Base-by-base conservation (phyloP, 2,113 vertebrate species). In the Orthonyx spaldingii region DNA sequence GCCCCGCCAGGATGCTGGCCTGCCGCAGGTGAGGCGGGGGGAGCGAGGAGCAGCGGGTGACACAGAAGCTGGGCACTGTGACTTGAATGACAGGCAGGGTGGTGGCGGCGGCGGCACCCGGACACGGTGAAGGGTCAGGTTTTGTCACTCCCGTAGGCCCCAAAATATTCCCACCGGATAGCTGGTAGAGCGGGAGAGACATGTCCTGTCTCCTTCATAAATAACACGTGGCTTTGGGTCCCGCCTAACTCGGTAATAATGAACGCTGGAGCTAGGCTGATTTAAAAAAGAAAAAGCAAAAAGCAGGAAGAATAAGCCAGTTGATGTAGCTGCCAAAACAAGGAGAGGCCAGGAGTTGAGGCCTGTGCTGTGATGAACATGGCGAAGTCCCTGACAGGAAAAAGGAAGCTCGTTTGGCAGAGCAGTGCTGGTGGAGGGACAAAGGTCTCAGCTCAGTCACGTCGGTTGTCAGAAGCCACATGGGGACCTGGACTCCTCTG, bases 321-420 rank as follows among this genome's bases (percentile, higher is more conserved):
- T 50, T 50, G 66, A 65, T 65, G 85, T 4, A 46, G 35, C 52
- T 7, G 5, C 57, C 20, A n/a, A 69, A 87, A 41, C 0, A 9
- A 35, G 44, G 46, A 26, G 46, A 55, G 33, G 37, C 44, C 37
- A 27, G n/a, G 52, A 72, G 42, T 4, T 52, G 20, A 17, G 74
- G 61, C 27, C 14, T 21, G 15, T 12, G 6, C 37, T 17, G 10
- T 23, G 41, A 72, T 57, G 49, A 61, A 24, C 30, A 7, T 23
- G 76, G 77, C 63, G 42, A 66, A 86, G 71, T 37, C 65, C 23
- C 56, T 64, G 42, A 65, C 35, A 63, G 92, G 79, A 72, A 86
- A 71, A 92, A 83, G 94, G 92, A 93, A 94, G 27, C 42, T 33
- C 50, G 6, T 86, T 86, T 80, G 55, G 75, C 76, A 35, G 79